Base-by-base conservation (phyloP, 2,888 invertebrate genomes). In the Dyspetes luteomarginatus region DNA sequence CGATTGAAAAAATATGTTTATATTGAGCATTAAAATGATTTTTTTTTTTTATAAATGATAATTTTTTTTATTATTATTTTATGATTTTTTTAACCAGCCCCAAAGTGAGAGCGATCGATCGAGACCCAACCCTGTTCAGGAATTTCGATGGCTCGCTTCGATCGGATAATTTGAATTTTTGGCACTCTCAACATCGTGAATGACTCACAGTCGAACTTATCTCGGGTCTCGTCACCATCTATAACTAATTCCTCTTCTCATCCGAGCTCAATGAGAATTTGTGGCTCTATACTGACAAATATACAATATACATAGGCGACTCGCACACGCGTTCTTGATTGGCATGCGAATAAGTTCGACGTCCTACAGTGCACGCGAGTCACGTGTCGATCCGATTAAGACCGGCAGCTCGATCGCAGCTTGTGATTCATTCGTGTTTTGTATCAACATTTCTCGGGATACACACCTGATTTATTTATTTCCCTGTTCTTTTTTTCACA, bases 261-360 rank as follows among this genome's bases (percentile, higher is more conserved):
- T 72, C 62, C 45, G 41, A 75, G 60, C 55, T 76, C 72, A 56
- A 67, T 56, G 76, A 72, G 60, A 55, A 72, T 67, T 26, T 19
- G 72, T 64, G 50, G 17, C 41, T 55, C 30, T 45, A 9, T 26
- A 19, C 56, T 28, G n/a, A 45, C 22, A 52, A 22, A 65, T 36
- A n/a, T 52, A 52, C 12, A 15, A 19, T 24, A 36, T 45, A 43
- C 24, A 64, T 30, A 55, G 43, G 28, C 50, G 68, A n/a, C n/a
- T 75, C 28, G 36, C 15, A 15, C 55, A 71, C 41, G 45, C 17
- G n/a, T n/a, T n/a, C n/a, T 43, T 43, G 58, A 80, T 80, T 76
- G 67, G 72, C 72, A 80, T 72, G 71, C 76, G n/a, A 80, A n/a
- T n/a, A n/a, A 72, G 80, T 80, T 80, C 80, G 80, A 80, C 55